Percentiles rank a stretch among this genome's conserved stretches.
phyloP scores from a whole-genome alignment of 2,888 invertebrate species.

The Zaprionus obscuricornis region DNA sequence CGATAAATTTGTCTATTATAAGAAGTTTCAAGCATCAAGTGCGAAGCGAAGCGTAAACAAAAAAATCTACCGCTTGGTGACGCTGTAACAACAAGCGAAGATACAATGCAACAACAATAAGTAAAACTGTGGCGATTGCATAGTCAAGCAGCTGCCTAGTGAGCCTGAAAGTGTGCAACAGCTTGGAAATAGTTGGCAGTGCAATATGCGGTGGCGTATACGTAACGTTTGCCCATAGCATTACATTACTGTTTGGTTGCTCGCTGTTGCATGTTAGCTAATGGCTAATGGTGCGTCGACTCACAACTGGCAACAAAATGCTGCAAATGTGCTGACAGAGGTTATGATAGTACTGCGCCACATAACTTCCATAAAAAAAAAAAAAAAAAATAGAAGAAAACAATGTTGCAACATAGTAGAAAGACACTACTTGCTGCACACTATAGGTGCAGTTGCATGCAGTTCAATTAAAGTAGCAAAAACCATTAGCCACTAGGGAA shows the following conservation, averaged over 20 bases:
- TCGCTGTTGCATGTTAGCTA: conserved; percentile 30
- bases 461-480: conserved; percentile 67
- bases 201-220: conserved; percentile 60
- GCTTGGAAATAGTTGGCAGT: conserved; percentile 68
- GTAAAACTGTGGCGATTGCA: conserved; percentile 9
- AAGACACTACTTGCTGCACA: too few species aligned
- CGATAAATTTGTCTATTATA: not conserved
- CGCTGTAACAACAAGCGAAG: not conserved
- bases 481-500: conserved; percentile 59
- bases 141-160: conserved; percentile 54
- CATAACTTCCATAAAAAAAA: too few species aligned
- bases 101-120: conserved; percentile 1
- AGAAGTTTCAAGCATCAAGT: conserved; percentile 8
- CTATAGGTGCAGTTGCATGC: too few species aligned
- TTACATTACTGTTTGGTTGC: conserved; percentile 32
- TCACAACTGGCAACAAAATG: conserved; percentile 68
- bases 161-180: conserved; percentile 74
- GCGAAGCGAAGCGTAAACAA: conserved; percentile 8
- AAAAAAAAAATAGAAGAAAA: too few species aligned
- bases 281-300: conserved; percentile 58
- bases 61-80: not conserved
- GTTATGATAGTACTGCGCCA: conserved; percentile 62
- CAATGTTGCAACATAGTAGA: too few species aligned
- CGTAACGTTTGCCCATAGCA: conserved; percentile 45
- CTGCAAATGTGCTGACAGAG: conserved; percentile 72